Percentiles rank a stretch among this genome's conserved stretches.
Evolutionary conservation across 2,888 invertebrate species (phyloP).

Genomic region (Oxytorus armatus): DNA sequence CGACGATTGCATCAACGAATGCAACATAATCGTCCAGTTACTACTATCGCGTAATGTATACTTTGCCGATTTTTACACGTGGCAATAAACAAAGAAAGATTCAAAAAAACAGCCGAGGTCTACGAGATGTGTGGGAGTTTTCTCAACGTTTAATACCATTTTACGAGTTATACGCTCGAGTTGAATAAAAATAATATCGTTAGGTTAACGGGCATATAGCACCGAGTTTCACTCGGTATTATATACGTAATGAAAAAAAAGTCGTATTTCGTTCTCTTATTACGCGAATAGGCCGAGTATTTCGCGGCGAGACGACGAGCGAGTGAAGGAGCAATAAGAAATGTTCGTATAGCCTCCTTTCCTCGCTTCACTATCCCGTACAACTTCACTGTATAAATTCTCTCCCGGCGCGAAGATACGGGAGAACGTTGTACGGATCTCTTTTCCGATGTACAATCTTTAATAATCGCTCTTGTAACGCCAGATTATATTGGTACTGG

Average conservation of each 20-base stretch:
- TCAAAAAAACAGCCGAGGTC: neutral
- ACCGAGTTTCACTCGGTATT: too few species aligned
- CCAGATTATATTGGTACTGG: constrained; percentile 48
- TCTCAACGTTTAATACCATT: too few species aligned
- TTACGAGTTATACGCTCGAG: too few species aligned
- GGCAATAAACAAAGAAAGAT: too few species aligned
- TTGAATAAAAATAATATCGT: too few species aligned
- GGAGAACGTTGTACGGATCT: constrained; percentile 39
- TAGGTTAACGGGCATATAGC: too few species aligned
- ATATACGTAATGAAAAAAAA: neutral
- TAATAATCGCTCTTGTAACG: constrained; percentile 50
- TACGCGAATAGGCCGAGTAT: constrained; percentile 6
- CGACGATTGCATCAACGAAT: neutral
- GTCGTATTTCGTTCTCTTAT: constrained; percentile 1
- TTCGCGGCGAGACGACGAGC: constrained; percentile 11
- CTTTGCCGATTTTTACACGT: neutral
- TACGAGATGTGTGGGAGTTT: neutral
- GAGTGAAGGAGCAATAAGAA: constrained; percentile 53
- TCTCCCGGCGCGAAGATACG: constrained; percentile 23
- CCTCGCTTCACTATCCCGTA: constrained; percentile 35
- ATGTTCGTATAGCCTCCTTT: constrained; percentile 58
- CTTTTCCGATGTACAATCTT: constrained; percentile 61
- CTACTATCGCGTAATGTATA: constrained; percentile 38
- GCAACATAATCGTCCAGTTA: constrained; percentile 22
- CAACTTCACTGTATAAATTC: constrained; percentile 4